Evolutionary conservation across 2,888 invertebrate genomes (phyloP), one percentile per base, ranked within the genome.

Genomic region (Aphodius granarius): DNA sequence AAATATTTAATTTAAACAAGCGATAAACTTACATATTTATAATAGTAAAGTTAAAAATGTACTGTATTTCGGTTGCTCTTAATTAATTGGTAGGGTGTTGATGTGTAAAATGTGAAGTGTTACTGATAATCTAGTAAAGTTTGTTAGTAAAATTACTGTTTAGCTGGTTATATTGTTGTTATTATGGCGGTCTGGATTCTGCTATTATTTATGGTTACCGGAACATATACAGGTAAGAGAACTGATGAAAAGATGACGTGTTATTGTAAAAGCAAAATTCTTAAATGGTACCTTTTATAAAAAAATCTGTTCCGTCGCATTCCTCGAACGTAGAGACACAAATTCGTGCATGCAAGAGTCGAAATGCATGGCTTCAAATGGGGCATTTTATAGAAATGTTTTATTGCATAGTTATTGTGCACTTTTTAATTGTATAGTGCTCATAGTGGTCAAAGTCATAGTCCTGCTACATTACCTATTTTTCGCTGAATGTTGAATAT

Each of bases 131-230:
- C 72, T 66, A 21, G 66, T 72, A 23, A 75, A 72, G 23, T 21
- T 66, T 66, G 63, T 62, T 63, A 66, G 22, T 17, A 17, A 20
- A 68, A 21, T 68, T 68, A 20, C 20, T 21, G 68, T 68, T 68
- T 19, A 68, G 68, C 20, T 63, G 72, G 17, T 66, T 72, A 43
- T 43, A 66, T 72, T 76, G 75, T 76, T 78, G 73, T 78, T 78
- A 75, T 71, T 76, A 79, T 80, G 79, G 79, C 80, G 76, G 78
- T 75, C 73, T 78, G 79, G 80, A 80, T 80, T 76, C 78, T 80
- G 73, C 80, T 77, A 74, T 77, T 79, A 72, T 79, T 78, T 78
- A 76, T 77, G 43, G 76, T 78, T 77, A 76, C 78, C 76, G 77
- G 78, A 72, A 78, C 78, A 70, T 80, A 78, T 74, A 78, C 79